Evolutionary conservation across 2,888 invertebrate species (phyloP), one percentile per base, ranked within the genome.

Genomic region (Hofmannophila pseudospretella): DNA sequence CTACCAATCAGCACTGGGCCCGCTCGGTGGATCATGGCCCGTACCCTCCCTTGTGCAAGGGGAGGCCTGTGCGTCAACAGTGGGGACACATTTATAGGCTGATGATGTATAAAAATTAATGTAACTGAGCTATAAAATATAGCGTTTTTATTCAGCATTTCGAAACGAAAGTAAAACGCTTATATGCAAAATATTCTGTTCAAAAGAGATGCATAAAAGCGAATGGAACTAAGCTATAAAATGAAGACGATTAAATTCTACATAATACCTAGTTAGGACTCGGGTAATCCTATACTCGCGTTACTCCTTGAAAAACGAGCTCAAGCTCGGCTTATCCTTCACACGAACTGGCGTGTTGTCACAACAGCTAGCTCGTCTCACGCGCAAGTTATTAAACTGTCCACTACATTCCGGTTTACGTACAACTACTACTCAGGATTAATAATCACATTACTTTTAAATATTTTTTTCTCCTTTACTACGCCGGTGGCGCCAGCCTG

Each of bases 391-490:
- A 64, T 65, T 66, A 66, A 60, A 56, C 45, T 57, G 61, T 63
- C 67, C 58, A 35, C 36, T 49, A 47, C 52, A 69, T 65, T 67
- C 76, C 65, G 68, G 75, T 76, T 72, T 58, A 33, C 45, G 40
- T 38, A 31, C 16, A 16, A 5, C 38, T 4, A 41, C 53, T 48
- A 57, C 53, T 53, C 56, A 51, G 55, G 61, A 71, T 74, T 77
- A 76, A 80, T 79, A 77, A 79, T 79, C 68, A 74, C 66, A 69
- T 74, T 60, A 68, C 52, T 58, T 59, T 63, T 61, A 64, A 59
- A 54, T 53, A 45, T 49, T 46, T 66, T 66, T 67, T 65, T 61
- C 41, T 40, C 49, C 46, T 57, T 62, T 58, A 58, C 65, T 46
- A 49, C 62, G 44, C 49, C 60, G 52, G 62, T 67, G 82, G 82